These are phyloP conservation scores for Chymomyza procnemis DNA, from an alignment of 2,888 invertebrate species.

Conservation along the genomic window DNA sequence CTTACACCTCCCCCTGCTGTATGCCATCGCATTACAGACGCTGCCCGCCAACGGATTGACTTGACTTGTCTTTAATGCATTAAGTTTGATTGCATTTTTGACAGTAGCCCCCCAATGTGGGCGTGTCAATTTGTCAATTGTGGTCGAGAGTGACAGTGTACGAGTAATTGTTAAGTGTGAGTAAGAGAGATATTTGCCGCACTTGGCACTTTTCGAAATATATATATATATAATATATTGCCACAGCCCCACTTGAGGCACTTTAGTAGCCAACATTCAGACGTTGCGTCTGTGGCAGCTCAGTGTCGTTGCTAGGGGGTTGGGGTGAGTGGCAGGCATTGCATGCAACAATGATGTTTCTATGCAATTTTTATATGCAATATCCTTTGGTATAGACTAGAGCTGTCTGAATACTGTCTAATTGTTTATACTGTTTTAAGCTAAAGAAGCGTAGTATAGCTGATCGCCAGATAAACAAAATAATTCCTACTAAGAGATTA, in stretches of 20 bases:
- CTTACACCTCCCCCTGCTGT: not conserved
- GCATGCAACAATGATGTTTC: no score
- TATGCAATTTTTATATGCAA: no score
- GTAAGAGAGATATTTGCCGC: not conserved
- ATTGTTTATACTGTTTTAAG: no score
- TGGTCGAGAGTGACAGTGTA: not conserved
- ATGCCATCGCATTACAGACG: not conserved
- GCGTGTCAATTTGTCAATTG: slow-evolving; percentile 3
- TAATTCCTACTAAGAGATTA: no score
- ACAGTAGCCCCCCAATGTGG: not conserved
- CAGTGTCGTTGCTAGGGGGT: no score
- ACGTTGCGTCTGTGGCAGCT: not conserved
- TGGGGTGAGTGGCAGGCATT: no score
- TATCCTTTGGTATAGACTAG: no score
- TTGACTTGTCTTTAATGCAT: slow-evolving; percentile 26
- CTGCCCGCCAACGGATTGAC: not conserved
- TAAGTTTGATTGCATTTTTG: slow-evolving; percentile 35
- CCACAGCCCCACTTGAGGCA: slow-evolving; percentile 12
- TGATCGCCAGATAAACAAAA: no score
- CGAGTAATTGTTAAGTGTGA: not conserved
- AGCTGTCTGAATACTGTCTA: no score
- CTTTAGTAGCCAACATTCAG: slow-evolving; percentile 10
- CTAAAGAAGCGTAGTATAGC: no score
- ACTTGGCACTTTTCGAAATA: not conserved
- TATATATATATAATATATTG: no score